Base-by-base conservation (phyloP, 1,140 invertebrate species). In the Neotoxoptera formosana region DNA sequence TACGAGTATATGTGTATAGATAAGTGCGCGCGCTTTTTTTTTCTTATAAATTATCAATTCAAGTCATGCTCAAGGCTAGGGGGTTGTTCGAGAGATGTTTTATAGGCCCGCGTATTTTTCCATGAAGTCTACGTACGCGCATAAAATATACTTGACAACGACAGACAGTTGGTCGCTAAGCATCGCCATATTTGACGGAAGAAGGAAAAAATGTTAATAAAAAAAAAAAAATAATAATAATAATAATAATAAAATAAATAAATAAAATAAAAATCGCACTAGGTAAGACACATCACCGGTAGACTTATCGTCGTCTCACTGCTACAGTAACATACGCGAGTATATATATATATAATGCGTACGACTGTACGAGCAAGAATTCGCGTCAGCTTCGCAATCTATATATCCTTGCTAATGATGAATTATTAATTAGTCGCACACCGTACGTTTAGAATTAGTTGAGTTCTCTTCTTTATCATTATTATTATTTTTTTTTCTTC, bases 121-220 rank as follows among this genome's bases (percentile, higher is more conserved):
- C 90, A 41, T 90, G 56, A 90, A 90, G 89, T 90, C 89, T 90
- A 45, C 89, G 41, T 45, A 56, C 51, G 51, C 45, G 67, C 45
- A 76, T 76, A 76, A 83, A 91, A 91, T 81, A 91, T 91, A 76
- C 67, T 83, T 41, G 87, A 76, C 90, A n/a, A 67, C 56, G 89
- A 91, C 67, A 91, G 90, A 91, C 90, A 91, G 67, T 91, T 48
- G 90, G 90, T 91, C 90, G 90, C 90, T 91, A 91, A 76, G 90
- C 67, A 91, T 91, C 56, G 21, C 90, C 90, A 91, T 91, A 76
- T 91, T 81, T 34, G 90, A 76, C 41, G 90, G 30, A 47, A 21
- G 90, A 91, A 47, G 90, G 53, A 67, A 81, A 45, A 45, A 81
- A 81, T 48, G 41, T n/a, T 30, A 21, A 45, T 60, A 90, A 41